Evolutionary conservation across 2,113 vertebrate species (phyloP), one percentile per base, ranked within the genome.

Genomic region (Cyprinus carpio): DNA sequence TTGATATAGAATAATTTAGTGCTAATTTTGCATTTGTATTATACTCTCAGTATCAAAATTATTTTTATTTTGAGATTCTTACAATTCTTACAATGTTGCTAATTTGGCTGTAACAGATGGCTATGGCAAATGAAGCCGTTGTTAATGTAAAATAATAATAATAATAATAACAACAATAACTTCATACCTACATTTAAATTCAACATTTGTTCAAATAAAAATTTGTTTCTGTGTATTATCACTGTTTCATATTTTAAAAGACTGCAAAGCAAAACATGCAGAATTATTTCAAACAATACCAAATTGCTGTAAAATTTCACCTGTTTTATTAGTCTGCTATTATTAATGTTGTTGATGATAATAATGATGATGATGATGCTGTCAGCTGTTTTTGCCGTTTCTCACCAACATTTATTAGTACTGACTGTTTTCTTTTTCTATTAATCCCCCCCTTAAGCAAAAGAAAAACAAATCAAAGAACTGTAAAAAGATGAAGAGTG

Each of bases 391-490:
- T 46, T 64, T 6, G n/a, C 13, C 23, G 25, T 65, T 81, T 49
- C 40, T 81, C 37, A 46, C 4, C 15, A 81, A 46, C 40, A 81
- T 65, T 25, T 62, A 81, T 49, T 81, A 49, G 40, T 29, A 15
- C 25, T 31, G 40, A 67, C 60, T 81, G 31, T 40, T 25, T 25
- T 40, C 29, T 11, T 12, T 13, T 46, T 25, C 43, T 29, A 65
- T 71, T 51, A 71, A 82, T 82, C 81, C 54, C 18, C 18, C 64
- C 81, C 81, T 56, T 20, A 69, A 82, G 81, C 64, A 82, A 69
- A 54, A 82, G 27, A 34, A 69, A 82, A 82, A 54, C 65, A 71
- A 71, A 82, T 82, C 43, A 71, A 71, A 82, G 81, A 23, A 69
- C 20, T 10, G 62, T 69, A 54, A 54, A 82, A 82, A 82, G 81